phyloP scores from a whole-genome alignment of 2,888 invertebrate genomes.

The Odontothrips loti region DNA sequence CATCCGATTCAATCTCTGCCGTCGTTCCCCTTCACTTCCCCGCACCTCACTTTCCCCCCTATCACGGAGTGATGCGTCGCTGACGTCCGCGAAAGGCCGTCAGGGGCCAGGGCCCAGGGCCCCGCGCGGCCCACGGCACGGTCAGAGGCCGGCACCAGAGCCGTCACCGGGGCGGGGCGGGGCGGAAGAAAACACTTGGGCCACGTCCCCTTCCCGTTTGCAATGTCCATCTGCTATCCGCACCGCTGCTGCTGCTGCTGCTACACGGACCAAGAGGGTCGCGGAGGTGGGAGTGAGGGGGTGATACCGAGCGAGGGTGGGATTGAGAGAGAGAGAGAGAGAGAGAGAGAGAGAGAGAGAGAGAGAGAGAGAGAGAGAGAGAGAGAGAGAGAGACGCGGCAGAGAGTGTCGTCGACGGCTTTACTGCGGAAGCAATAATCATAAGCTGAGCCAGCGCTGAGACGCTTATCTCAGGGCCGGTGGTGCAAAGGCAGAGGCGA shows the following conservation, averaged over 20 bases:
- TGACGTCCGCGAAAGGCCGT: not conserved
- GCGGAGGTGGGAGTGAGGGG: not conserved
- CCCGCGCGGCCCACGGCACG: not conserved
- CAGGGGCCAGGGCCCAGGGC: not conserved
- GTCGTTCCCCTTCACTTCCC: not conserved
- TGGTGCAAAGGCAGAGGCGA: not conserved
- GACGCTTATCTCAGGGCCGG: not conserved
- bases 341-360: not conserved
- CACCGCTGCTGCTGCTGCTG: too few relatives aligned
- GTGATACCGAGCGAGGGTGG: not conserved
- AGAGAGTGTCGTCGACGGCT: not conserved
- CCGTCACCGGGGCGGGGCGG: not conserved
- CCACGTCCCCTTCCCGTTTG: conserved; percentile 1
- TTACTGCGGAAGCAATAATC: conserved; percentile 24
- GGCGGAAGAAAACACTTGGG: not conserved
- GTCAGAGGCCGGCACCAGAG: not conserved
- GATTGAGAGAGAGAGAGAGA: not conserved
- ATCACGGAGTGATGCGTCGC: not conserved
- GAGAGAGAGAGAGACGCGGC: not conserved
- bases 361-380: not conserved
- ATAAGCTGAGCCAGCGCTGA: conserved; percentile 10
- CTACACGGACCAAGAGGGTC: not conserved
- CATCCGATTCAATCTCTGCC: conserved; percentile 9
- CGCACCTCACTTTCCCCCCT: not conserved
- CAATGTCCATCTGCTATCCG: not conserved